These are phyloP conservation scores for Glossophaga mutica DNA, from an alignment of 2,797 vertebrate genomes.

Conservation along the genomic window DNA sequence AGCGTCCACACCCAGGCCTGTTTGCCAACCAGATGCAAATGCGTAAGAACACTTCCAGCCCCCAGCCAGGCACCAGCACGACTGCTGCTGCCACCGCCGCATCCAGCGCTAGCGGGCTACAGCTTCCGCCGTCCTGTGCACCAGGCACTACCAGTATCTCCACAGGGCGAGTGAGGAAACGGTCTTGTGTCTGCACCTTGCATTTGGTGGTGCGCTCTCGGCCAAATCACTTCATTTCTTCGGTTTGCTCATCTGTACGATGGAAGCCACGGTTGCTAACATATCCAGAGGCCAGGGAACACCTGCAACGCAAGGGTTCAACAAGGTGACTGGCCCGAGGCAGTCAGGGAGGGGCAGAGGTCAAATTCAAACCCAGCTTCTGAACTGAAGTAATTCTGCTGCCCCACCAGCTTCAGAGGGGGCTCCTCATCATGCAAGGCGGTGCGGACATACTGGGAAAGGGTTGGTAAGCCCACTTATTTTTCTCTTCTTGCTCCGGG, in stretches of 20 bases:
- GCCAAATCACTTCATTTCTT: not conserved
- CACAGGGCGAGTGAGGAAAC: not conserved
- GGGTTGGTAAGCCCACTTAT: not conserved
- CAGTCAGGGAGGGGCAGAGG: not conserved
- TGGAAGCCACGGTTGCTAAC: not conserved
- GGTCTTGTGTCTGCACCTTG: not conserved
- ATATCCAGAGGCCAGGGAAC: not conserved
- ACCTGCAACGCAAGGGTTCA: not conserved
- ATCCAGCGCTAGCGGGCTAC: not conserved
- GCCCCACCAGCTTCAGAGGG: not conserved
- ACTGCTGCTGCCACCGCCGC: too few species aligned
- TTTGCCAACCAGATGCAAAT: not conserved
- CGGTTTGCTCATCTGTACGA: not conserved
- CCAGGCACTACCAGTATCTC: too few species aligned
- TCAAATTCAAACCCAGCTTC: not conserved
- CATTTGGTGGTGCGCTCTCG: not conserved
- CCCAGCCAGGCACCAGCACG: rapidly evolving
- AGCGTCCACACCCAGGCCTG: not conserved
- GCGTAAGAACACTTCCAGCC: not conserved
- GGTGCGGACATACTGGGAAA: not conserved
- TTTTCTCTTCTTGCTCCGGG: not conserved
- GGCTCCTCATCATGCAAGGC: rapidly evolving
- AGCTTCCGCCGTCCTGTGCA: not conserved
- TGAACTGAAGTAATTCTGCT: not conserved
- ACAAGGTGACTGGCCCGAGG: not conserved